Evolutionary conservation across 2,797 vertebrate species (phyloP).

Genomic region (Cynopterus sphinx): DNA sequence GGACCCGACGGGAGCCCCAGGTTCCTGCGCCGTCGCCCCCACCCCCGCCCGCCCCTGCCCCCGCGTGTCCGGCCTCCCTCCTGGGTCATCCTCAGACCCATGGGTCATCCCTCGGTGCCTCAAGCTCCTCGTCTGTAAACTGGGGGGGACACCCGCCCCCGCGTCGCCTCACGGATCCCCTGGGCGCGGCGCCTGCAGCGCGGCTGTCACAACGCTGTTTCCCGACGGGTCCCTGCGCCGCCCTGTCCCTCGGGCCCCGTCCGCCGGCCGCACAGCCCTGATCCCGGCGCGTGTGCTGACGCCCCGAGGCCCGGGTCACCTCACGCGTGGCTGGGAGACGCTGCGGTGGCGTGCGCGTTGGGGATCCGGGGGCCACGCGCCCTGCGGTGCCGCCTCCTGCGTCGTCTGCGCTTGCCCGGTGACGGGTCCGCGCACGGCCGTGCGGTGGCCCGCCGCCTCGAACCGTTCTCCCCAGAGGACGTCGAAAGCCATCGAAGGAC

Average conservation of each 20-base stretch:
- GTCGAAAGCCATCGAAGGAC: fast-evolving
- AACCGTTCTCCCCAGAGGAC: neutral
- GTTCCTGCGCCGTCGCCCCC: no score
- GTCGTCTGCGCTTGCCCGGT: neutral
- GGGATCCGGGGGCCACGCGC: fast-evolving
- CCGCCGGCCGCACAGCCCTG: no score
- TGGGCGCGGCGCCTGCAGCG: no score
- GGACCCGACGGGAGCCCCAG: neutral
- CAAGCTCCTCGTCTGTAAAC: neutral
- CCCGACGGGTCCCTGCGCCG: neutral
- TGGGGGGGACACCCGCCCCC: fast-evolving
- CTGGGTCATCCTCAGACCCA: neutral
- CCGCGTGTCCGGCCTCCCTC: no score
- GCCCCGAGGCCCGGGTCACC: fast-evolving
- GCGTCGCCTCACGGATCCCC: no score
- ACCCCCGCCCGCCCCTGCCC: no score
- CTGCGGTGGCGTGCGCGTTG: fast-evolving
- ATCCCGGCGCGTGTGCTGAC: fast-evolving
- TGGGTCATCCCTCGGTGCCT: no score
- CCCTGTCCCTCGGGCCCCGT: neutral
- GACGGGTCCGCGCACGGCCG: no score
- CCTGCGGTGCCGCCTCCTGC: fast-evolving
- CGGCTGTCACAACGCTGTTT: fast-evolving
- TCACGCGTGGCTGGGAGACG: fast-evolving
- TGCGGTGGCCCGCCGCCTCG: neutral